Percentiles rank a stretch among this genome's conserved stretches.
These are phyloP conservation scores for Coremacera marginata DNA, from an alignment of 2,888 invertebrate genomes.

Conservation along the genomic window DNA sequence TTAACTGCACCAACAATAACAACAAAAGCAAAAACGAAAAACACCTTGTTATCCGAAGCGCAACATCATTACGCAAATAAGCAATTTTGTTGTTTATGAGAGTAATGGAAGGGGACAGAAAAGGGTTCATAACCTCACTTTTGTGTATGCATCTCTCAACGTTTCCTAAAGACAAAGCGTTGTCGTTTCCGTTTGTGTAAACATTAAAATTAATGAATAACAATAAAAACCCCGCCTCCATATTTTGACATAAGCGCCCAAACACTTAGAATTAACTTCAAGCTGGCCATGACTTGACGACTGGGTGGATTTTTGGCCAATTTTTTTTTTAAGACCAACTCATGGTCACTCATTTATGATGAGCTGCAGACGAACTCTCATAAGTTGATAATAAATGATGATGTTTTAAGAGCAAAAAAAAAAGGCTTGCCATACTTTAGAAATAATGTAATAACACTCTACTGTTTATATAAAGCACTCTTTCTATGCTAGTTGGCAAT, in stretches of 20 bases:
- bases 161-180: conserved; percentile 2
- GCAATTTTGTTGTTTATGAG: conserved; percentile 22
- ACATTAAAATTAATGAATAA: conserved; percentile 67
- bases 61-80: conserved; percentile 47
- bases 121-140: conserved; percentile 62
- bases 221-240: conserved; percentile 54
- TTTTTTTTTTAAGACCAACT: neutral
- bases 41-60: conserved; percentile 29
- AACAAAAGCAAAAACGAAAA: neutral
- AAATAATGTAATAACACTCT: too few relatives aligned
- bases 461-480: neutral
- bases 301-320: neutral
- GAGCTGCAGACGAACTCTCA: conserved; percentile 18
- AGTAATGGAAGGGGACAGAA: conserved; percentile 41
- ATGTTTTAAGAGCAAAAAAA: neutral
- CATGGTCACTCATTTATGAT: conserved; percentile 14
- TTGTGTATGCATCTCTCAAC: conserved; percentile 45
- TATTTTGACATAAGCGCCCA: conserved; percentile 12
- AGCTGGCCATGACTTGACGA: neutral
- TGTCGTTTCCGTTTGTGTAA: conserved; percentile 49
- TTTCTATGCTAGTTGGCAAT: neutral
- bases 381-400: conserved; percentile 29
- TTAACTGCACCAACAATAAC: conserved; percentile 20
- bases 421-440: neutral
- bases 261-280: neutral